These are phyloP conservation scores for Netelia fuscicornis DNA, from an alignment of 2,888 invertebrate species.

Conservation along the genomic window DNA sequence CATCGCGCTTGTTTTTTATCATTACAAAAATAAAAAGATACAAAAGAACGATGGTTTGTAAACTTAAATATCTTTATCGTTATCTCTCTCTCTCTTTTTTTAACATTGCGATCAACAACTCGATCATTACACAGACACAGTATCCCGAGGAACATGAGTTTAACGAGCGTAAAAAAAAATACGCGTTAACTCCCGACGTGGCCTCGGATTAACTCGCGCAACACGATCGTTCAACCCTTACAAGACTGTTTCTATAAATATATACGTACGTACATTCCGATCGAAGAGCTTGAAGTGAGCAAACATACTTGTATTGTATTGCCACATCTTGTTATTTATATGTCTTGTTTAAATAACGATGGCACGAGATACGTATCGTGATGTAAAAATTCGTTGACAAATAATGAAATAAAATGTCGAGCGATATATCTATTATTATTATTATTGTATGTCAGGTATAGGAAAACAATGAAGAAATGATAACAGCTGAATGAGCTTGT, in stretches of 20 bases:
- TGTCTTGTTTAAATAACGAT: conserved; percentile 9
- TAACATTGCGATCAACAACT: conserved; percentile 31
- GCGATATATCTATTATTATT: too few species aligned
- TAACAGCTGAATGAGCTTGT: conserved; percentile 49
- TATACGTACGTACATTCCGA: neutral
- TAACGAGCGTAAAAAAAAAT: conserved; percentile 40
- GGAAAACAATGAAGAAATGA: too few species aligned
- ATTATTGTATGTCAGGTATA: too few species aligned
- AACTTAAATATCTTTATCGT: neutral
- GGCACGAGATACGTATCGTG: conserved; percentile 15
- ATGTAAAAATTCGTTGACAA: conserved; percentile 66
- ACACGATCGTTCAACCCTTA: conserved; percentile 52
- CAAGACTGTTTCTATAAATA: conserved; percentile 13
- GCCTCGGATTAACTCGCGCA: conserved; percentile 39
- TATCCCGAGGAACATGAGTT: conserved; percentile 14
- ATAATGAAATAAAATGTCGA: conserved; percentile 32
- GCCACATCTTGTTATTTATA: conserved; percentile 24
- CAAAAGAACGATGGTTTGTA: neutral
- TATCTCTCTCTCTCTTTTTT: neutral
- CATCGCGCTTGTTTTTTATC: neutral
- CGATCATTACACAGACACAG: conserved; percentile 20
- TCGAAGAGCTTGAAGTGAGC: conserved; percentile 35
- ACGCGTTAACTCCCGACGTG: conserved; percentile 31
- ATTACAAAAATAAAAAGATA: neutral
- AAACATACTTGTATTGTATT: conserved; percentile 39